A percentile compares a stretch with the other conserved stretches of the same genome.
phyloP scores from a whole-genome alignment of 2,113 vertebrate species.

The cattle (Bos taurus) region DNA sequence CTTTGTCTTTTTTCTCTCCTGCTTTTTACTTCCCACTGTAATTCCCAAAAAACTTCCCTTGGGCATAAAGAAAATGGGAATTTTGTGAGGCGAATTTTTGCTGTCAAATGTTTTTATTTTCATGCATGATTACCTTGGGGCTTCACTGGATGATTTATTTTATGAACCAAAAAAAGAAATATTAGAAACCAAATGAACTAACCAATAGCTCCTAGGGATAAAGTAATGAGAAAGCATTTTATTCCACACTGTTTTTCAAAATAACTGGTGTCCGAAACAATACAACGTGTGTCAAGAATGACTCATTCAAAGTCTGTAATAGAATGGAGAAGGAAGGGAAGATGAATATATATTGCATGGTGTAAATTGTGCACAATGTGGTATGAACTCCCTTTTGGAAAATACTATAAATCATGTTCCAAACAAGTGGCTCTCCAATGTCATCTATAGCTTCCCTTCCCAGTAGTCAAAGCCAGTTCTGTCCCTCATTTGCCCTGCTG shows the following conservation, averaged over 20 bases:
- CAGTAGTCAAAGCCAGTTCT: neutral
- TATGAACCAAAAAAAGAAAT: neutral
- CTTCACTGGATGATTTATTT: neutral
- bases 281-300: neutral
- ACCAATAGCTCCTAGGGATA: neutral
- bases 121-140: neutral
- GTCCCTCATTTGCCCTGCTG: neutral
- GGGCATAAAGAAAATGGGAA: neutral
- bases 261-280: neutral
- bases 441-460: neutral
- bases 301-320: neutral
- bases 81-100: neutral
- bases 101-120: slow-evolving; percentile 33
- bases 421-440: neutral
- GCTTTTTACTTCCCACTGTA: neutral
- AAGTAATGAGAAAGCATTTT: slow-evolving; percentile 10
- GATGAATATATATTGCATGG: neutral
- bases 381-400: neutral
- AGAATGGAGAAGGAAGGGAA: neutral
- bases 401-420: neutral
- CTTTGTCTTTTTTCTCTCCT: neutral
- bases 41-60: neutral
- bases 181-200: neutral
- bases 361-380: neutral
- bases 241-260: slow-evolving; percentile 25